Evolutionary conservation across 2,113 vertebrate species (phyloP).

Genomic region (Mungos mungo): DNA sequence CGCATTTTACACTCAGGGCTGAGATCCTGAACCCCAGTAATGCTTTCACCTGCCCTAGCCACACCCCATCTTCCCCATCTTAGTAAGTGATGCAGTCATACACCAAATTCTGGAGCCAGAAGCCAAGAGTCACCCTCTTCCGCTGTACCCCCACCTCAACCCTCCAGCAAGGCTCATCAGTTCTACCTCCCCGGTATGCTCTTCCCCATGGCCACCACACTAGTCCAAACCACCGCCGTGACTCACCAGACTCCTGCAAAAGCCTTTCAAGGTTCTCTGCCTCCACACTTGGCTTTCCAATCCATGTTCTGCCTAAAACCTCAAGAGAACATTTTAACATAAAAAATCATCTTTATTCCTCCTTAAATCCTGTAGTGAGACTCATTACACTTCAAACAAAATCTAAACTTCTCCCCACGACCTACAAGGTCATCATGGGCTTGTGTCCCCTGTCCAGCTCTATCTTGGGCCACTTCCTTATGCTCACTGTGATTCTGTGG

Average conservation of each 20-base stretch:
- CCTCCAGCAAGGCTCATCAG: background rate
- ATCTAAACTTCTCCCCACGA: background rate
- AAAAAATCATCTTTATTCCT: background rate
- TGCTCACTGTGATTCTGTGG: background rate
- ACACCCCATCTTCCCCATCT: too few species aligned
- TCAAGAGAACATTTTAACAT: background rate
- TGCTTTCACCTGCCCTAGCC: background rate
- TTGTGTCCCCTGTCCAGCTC: background rate
- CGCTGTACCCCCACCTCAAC: background rate
- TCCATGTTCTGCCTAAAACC: background rate
- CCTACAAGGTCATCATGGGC: background rate
- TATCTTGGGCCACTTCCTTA: background rate
- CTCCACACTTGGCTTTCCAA: background rate
- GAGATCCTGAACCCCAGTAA: background rate
- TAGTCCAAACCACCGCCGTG: background rate
- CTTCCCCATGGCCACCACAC: background rate
- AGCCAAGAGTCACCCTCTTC: background rate
- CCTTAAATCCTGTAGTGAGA: background rate
- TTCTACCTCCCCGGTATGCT: background rate
- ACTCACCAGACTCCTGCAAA: background rate
- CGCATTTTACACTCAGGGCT: background rate
- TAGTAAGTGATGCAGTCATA: background rate
- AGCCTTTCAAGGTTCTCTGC: background rate
- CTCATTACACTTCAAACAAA: background rate
- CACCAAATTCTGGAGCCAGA: background rate